phyloP scores from a whole-genome alignment of 2,113 vertebrate species.

The Numida meleagris region DNA sequence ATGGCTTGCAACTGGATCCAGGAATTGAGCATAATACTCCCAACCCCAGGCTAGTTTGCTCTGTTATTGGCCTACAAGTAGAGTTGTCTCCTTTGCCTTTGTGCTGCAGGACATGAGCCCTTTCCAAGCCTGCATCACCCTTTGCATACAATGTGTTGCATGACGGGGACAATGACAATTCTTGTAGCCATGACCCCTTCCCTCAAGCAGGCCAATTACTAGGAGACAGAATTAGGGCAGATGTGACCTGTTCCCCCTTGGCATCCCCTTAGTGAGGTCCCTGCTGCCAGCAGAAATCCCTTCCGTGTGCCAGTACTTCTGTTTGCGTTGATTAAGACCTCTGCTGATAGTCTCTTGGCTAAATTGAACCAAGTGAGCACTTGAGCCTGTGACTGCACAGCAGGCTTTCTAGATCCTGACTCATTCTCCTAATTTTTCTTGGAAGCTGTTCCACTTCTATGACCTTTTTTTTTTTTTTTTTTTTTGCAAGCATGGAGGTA shows the following conservation, averaged over 20 bases:
- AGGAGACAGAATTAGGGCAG: neutral
- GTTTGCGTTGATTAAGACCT: neutral
- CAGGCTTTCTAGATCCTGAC: conserved; percentile 3
- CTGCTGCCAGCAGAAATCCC: neutral
- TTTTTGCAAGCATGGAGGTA: neutral
- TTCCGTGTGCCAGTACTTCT: neutral
- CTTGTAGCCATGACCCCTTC: neutral
- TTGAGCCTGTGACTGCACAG: neutral
- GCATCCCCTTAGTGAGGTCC: fast-evolving
- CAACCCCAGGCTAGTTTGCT: neutral
- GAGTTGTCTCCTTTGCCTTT: neutral
- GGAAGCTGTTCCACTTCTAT: conserved; percentile 42
- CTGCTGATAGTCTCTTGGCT: neutral
- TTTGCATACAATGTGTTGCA: neutral
- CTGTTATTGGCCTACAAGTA: neutral
- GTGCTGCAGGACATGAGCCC: neutral
- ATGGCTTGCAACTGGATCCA: neutral
- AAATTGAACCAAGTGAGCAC: neutral
- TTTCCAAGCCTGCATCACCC: neutral
- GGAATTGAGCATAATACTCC: neutral
- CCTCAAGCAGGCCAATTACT: neutral
- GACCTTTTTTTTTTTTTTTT: neutral
- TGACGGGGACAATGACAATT: neutral
- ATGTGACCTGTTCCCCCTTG: neutral
- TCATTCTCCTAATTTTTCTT: conserved; percentile 45